Conservation (phyloP, 2,888 invertebrate genomes). For the Tetragonisca angustula region DNA sequence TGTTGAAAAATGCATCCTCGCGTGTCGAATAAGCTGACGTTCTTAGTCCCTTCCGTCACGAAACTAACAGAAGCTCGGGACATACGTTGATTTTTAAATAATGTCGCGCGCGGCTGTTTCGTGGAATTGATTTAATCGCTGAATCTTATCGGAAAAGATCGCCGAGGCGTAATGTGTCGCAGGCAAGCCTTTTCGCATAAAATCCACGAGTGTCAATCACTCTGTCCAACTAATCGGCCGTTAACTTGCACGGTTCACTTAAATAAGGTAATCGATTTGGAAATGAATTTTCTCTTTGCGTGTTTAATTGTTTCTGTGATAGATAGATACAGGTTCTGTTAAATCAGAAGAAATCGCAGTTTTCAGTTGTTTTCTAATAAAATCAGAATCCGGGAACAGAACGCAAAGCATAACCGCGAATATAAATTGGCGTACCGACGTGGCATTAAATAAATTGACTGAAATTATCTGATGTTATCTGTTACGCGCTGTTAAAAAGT, state of each 20-base stretch:
- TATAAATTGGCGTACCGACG: too few species aligned
- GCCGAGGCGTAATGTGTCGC: slow-evolving; percentile 1
- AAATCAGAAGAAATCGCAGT: too few species aligned
- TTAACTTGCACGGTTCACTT: background rate
- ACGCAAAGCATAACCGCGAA: too few species aligned
- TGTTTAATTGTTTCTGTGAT: too few species aligned
- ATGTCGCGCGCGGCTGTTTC: slow-evolving; percentile 35
- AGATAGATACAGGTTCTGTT: too few species aligned
- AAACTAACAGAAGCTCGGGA: slow-evolving; percentile 11
- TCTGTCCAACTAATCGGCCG: background rate
- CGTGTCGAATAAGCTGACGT: slow-evolving; percentile 10
- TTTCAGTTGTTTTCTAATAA: too few species aligned
- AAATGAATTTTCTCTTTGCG: background rate
- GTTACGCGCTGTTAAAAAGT: too few species aligned
- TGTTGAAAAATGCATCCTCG: slow-evolving; percentile 3
- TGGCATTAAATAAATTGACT: too few species aligned
- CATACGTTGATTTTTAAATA: slow-evolving; percentile 55
- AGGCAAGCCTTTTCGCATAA: background rate
- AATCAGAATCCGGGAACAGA: too few species aligned
- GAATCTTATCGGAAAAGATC: slow-evolving; percentile 27
- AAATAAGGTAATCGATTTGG: background rate
- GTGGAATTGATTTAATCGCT: slow-evolving; percentile 62
- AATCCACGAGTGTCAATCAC: background rate
- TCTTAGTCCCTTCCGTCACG: slow-evolving; percentile 27
- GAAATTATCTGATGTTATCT: too few species aligned